Conservation (phyloP, 1,140 invertebrate genomes). For the Tetramorium simillimum region DNA sequence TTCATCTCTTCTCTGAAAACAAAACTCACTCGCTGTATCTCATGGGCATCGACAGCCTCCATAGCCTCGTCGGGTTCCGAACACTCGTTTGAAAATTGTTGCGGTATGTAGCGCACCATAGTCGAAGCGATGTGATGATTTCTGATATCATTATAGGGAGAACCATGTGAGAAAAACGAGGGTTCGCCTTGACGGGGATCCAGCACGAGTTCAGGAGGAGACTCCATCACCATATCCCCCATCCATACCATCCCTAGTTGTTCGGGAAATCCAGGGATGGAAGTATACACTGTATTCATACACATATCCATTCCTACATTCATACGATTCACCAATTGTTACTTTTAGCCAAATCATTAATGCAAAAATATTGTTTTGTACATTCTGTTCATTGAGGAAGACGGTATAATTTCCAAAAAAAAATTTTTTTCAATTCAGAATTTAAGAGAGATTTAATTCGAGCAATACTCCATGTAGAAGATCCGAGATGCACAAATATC, state of each 20-base stretch:
- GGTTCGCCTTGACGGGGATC: conserved; percentile 86
- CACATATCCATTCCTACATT: conserved; percentile 77
- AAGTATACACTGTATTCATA: conserved; percentile 84
- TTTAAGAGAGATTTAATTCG: background rate
- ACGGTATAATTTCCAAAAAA: background rate
- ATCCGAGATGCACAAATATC: too few species aligned
- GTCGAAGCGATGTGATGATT: conserved; percentile 85
- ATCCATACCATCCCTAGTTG: conserved; percentile 91
- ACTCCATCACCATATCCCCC: conserved; percentile 88
- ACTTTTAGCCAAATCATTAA: conserved; percentile 34
- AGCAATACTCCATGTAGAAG: background rate
- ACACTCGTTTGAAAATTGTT: conserved; percentile 81
- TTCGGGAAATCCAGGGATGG: conserved; percentile 87
- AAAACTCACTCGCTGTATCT: conserved; percentile 80
- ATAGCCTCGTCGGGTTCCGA: conserved; percentile 84
- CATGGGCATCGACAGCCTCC: conserved; percentile 81
- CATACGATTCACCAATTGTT: conserved; percentile 64
- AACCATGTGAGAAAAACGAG: conserved; percentile 86
- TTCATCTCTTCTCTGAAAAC: background rate
- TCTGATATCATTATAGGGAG: conserved; percentile 87
- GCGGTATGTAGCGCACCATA: conserved; percentile 84
- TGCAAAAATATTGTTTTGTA: conserved; percentile 22
- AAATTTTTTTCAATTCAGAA: background rate
- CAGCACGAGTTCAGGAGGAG: conserved; percentile 86
- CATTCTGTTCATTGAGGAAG: background rate